phyloP scores from a whole-genome alignment of 2,797 vertebrate genomes.

The Dendrocincla tyrannina region DNA sequence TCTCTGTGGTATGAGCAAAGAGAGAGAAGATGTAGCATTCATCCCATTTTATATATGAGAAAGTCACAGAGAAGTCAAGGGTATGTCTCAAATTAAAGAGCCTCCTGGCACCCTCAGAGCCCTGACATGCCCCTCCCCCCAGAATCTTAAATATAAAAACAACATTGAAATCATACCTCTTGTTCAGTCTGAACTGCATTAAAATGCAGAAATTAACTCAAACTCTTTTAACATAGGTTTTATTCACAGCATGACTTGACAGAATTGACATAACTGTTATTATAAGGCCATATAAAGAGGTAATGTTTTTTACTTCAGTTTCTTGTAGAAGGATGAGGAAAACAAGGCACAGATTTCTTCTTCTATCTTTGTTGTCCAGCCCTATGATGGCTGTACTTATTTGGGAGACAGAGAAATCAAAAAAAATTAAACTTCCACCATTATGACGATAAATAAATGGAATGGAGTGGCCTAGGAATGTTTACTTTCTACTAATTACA shows the following conservation, averaged over 20 bases:
- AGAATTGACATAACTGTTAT: not conserved
- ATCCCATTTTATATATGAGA: not conserved
- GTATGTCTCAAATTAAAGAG: not conserved
- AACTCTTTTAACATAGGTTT: not conserved
- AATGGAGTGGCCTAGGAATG: not conserved
- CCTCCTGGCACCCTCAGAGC: not conserved
- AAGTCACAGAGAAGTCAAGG: not conserved
- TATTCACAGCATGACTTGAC: conserved; percentile 3
- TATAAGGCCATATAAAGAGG: not conserved
- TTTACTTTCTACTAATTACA: not conserved
- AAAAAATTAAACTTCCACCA: not conserved
- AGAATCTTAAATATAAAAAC: not conserved
- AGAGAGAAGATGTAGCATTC: not conserved
- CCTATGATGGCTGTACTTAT: not conserved
- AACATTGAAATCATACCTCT: not conserved
- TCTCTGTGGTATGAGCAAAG: not conserved
- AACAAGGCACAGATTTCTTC: not conserved
- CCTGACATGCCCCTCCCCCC: not conserved
- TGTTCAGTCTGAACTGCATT: not conserved
- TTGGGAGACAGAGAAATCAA: not conserved
- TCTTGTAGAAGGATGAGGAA: not conserved
- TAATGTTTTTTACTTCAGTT: not conserved
- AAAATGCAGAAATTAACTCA: not conserved
- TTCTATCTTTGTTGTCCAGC: not conserved
- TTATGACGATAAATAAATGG: not conserved